Evolutionary conservation across 2,113 vertebrate genomes (phyloP).

Genomic region (Cichladusa arquata): DNA sequence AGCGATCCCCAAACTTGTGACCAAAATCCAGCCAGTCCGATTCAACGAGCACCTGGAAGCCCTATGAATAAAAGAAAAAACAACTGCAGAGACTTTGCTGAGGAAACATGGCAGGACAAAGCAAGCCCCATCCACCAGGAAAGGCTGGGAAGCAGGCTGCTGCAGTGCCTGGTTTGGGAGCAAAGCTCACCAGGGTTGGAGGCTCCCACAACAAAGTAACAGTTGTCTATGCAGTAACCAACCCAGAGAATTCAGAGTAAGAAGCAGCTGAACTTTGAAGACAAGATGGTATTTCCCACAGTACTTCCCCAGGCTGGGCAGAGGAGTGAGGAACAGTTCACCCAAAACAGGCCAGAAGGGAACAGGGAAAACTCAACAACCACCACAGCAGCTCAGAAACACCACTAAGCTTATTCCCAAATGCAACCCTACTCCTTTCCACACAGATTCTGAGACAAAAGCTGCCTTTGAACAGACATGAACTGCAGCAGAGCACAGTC

Average conservation of each 20-base stretch:
- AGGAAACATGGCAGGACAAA: not conserved
- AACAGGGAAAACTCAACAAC: not conserved
- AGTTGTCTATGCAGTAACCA: not conserved
- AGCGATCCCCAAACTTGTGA: slow-evolving; percentile 97
- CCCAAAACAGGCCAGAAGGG: not conserved
- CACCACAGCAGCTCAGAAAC: not conserved
- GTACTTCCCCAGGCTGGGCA: not conserved
- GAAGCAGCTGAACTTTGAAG: not conserved
- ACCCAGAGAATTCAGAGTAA: not conserved
- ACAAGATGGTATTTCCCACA: not conserved
- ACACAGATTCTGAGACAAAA: accelerated
- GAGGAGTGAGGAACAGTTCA: not conserved
- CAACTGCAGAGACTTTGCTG: not conserved
- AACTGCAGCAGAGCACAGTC: not conserved
- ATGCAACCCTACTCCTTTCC: not conserved
- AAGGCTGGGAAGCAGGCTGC: not conserved
- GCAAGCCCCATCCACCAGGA: not conserved
- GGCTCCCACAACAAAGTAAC: not conserved
- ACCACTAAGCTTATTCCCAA: not conserved
- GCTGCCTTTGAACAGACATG: not conserved
- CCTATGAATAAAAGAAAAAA: slow-evolving; percentile 69
- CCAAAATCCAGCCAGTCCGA: slow-evolving; percentile 96
- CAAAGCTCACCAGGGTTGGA: not conserved
- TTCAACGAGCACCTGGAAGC: slow-evolving; percentile 96
- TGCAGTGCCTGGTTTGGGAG: not conserved